Conservation (phyloP, 2,113 vertebrate species). For the Rhynchomys soricoides region DNA sequence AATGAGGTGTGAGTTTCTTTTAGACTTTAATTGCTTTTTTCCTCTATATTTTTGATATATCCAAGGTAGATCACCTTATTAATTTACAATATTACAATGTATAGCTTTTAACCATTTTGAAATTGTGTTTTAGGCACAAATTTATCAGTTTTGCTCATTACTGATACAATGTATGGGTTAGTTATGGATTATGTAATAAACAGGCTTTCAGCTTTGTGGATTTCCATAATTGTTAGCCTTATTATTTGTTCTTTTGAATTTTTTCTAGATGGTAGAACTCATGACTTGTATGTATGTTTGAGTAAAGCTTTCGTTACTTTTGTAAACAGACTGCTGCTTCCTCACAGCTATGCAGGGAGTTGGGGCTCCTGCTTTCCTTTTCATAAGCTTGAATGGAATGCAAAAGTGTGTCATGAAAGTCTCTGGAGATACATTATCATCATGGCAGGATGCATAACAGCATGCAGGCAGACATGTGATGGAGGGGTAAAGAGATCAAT, state of each 20-base stretch:
- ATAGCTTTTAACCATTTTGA: conserved; percentile 50
- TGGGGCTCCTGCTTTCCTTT: no score
- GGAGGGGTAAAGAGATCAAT: no score
- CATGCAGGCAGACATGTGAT: no score
- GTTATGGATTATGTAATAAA: conserved; percentile 39
- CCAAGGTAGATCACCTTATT: conserved; percentile 6
- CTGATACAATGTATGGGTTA: conserved; percentile 48
- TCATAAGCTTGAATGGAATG: background rate
- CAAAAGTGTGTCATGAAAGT: background rate
- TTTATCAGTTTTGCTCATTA: background rate
- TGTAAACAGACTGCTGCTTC: background rate
- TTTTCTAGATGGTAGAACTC: conserved; percentile 33
- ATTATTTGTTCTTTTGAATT: background rate
- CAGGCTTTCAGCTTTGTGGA: conserved; percentile 24
- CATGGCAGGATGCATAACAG: no score
- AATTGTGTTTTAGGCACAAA: background rate
- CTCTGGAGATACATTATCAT: background rate
- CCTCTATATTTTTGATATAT: conserved; percentile 19
- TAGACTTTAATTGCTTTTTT: conserved; percentile 46
- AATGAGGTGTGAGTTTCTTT: conserved; percentile 45
- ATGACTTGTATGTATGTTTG: conserved; percentile 22
- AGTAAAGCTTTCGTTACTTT: background rate
- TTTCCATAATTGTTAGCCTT: conserved; percentile 2
- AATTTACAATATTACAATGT: background rate
- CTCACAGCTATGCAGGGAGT: background rate